These are phyloP conservation scores for Parascotia fuliginaria DNA, from an alignment of 2,888 invertebrate genomes.

Conservation along the genomic window DNA sequence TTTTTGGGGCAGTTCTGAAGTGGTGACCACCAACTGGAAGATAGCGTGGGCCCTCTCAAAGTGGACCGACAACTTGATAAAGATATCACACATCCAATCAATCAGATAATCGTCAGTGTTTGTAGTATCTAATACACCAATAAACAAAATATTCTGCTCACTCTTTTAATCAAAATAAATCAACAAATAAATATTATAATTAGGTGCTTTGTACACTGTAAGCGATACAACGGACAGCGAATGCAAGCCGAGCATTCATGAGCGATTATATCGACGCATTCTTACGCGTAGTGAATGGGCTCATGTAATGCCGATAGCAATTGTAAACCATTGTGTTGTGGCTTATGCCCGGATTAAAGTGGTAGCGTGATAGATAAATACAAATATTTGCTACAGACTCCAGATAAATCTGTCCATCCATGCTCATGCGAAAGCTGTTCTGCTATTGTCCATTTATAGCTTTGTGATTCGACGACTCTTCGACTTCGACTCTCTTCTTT, in stretches of 20 bases:
- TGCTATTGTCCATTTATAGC: background rate
- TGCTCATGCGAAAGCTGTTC: background rate
- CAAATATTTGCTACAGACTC: background rate
- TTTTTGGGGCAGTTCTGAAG: too few species aligned
- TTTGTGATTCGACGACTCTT: too few species aligned
- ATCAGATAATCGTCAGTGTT: too few species aligned
- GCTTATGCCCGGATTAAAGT: constrained; percentile 8
- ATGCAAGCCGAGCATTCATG: constrained; percentile 3
- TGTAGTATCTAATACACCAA: background rate
- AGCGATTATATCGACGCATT: constrained; percentile 31
- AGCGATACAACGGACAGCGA: background rate
- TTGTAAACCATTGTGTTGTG: constrained; percentile 23
- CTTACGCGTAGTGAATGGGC: constrained; percentile 31
- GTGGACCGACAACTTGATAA: too few species aligned
- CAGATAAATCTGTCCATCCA: background rate
- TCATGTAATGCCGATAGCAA: constrained; percentile 19
- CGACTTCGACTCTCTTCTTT: too few species aligned
- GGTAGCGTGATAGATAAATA: background rate
- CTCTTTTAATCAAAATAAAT: background rate
- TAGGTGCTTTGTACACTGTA: background rate
- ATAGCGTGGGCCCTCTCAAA: too few species aligned
- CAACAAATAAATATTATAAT: background rate
- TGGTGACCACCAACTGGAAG: too few species aligned
- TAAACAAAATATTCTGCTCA: background rate
- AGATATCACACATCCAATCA: too few species aligned